These are phyloP conservation scores for Notarius lentiginosus DNA, from an alignment of 2,113 vertebrate genomes.

Conservation along the genomic window DNA sequence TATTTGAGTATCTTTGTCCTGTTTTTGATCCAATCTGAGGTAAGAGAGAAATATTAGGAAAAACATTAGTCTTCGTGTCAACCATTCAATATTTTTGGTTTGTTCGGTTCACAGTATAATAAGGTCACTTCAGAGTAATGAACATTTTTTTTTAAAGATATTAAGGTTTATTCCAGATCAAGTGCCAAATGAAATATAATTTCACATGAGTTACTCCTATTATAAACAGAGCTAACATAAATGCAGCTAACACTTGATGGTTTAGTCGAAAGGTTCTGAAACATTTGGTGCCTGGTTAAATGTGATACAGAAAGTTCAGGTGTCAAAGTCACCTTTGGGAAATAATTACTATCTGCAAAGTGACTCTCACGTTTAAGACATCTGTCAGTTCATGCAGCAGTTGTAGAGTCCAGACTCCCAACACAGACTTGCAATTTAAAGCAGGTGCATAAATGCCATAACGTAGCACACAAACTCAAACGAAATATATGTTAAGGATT, in stretches of 20 bases:
- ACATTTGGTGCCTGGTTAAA: conserved; percentile 47
- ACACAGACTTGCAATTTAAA: conserved; percentile 61
- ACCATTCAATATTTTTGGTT: neutral
- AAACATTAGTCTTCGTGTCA: neutral
- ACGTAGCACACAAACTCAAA: conserved; percentile 50
- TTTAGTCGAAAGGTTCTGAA: neutral
- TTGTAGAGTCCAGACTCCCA: conserved; percentile 54
- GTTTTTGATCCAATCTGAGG: conserved; percentile 11
- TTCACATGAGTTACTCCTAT: neutral
- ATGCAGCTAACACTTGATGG: neutral
- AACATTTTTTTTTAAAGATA: neutral
- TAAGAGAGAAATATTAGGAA: conserved; percentile 4
- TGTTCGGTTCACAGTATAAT: neutral
- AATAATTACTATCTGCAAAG: conserved; percentile 42
- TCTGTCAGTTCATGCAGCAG: conserved; percentile 20
- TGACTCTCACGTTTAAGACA: conserved; percentile 12
- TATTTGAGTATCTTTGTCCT: conserved; percentile 9
- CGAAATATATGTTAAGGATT: conserved; percentile 55
- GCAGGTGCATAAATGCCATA: conserved; percentile 60
- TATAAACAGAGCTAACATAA: neutral
- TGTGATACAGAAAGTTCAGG: conserved; percentile 44
- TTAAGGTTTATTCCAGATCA: neutral
- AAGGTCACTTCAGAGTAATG: neutral
- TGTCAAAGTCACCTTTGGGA: conserved; percentile 44
- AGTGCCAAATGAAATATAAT: neutral